Evolutionary conservation across 1,140 invertebrate genomes (phyloP).

Genomic region (Monomorium pharaonis): DNA sequence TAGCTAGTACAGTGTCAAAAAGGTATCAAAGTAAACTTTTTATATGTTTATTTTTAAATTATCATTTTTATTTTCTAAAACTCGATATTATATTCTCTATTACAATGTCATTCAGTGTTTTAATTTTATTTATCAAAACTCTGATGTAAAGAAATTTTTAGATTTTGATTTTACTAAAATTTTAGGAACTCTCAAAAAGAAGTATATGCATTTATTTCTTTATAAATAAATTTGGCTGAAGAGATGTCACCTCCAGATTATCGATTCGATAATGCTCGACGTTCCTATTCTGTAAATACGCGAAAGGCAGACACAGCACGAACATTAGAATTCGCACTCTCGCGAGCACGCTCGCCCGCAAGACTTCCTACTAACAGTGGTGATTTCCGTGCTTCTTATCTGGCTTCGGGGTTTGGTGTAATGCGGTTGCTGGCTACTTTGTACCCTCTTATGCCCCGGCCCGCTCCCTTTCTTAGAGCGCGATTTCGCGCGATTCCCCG

Average conservation of each 20-base stretch:
- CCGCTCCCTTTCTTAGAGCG: constrained; percentile 51
- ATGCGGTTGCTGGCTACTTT: constrained; percentile 85
- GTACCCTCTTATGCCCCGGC: constrained; percentile 68
- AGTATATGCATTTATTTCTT: background rate
- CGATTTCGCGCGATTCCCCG: constrained; percentile 68
- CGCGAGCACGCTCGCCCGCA: constrained; percentile 72
- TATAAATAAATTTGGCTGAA: background rate
- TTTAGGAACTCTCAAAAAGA: background rate
- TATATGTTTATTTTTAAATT: background rate
- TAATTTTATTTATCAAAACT: background rate
- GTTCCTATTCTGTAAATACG: constrained; percentile 50
- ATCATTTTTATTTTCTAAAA: background rate
- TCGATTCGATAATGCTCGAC: constrained; percentile 56
- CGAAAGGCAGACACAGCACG: constrained; percentile 58
- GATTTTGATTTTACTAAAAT: background rate
- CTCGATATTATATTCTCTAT: background rate
- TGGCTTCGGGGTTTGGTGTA: constrained; percentile 84
- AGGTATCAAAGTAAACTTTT: too few species aligned
- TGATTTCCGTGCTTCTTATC: constrained; percentile 80
- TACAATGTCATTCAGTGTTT: background rate
- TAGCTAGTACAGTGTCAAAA: background rate
- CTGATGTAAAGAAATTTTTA: background rate
- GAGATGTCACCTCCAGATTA: constrained; percentile 25
- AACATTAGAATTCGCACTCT: constrained; percentile 66
- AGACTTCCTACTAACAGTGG: constrained; percentile 80